These are phyloP conservation scores for Chrysolina oricalcia DNA, from an alignment of 2,888 invertebrate genomes.

Conservation along the genomic window DNA sequence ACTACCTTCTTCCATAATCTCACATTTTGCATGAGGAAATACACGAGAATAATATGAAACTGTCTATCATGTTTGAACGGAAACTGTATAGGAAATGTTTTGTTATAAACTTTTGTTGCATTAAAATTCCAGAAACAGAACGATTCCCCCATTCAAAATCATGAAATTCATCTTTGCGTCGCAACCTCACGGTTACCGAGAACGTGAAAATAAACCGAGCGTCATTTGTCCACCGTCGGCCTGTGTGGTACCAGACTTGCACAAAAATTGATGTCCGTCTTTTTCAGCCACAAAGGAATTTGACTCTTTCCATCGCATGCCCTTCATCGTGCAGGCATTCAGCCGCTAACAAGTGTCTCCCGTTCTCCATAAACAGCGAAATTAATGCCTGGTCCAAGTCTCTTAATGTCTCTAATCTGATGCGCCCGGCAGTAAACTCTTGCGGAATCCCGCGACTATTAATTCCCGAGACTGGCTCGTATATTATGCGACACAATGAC, in stretches of 20 bases:
- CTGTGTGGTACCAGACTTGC: conserved; percentile 39
- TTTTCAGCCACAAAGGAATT: conserved; percentile 50
- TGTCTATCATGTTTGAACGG: no score
- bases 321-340: conserved; percentile 56
- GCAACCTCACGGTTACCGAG: neutral
- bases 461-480: conserved; percentile 68
- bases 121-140: no score
- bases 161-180: neutral
- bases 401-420: conserved; percentile 72
- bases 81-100: no score
- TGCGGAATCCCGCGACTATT: conserved; percentile 71
- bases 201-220: conserved; percentile 4
- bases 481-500: conserved; percentile 69
- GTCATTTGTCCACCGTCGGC: conserved; percentile 24
- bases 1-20: no score
- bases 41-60: no score
- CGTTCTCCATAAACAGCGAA: conserved; percentile 69
- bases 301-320: conserved; percentile 40
- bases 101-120: no score
- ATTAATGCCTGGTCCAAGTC: conserved; percentile 69
- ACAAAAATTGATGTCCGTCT: conserved; percentile 46
- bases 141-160: no score
- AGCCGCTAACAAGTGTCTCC: conserved; percentile 62
- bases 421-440: conserved; percentile 70
- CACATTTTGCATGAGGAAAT: no score